Evolutionary conservation across 1,140 invertebrate genomes (phyloP).

Genomic region (Platyscapa corneri): DNA sequence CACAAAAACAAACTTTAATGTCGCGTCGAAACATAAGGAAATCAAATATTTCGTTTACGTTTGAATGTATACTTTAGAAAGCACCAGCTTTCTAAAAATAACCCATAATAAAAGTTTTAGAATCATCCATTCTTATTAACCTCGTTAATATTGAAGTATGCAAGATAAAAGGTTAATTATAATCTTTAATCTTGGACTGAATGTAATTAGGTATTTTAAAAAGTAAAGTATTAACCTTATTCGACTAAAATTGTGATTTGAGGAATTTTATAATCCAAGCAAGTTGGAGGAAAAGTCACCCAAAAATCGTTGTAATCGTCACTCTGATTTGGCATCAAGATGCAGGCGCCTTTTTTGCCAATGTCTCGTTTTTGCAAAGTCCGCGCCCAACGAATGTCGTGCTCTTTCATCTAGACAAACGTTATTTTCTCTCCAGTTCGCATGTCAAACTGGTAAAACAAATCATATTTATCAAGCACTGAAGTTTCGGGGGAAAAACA

Average conservation of each 20-base stretch:
- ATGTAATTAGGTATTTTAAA: no score
- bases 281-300: background rate
- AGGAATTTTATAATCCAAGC: no score
- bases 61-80: no score
- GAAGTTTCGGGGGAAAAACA: background rate
- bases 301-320: background rate
- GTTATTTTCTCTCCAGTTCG: background rate
- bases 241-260: background rate
- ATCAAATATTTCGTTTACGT: no score
- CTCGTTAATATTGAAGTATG: no score
- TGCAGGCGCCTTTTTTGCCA: background rate
- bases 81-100: background rate
- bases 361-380: background rate
- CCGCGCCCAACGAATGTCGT: background rate
- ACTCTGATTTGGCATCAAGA: background rate
- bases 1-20: no score
- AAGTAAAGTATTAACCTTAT: no score
- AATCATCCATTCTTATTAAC: no score
- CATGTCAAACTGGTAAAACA: background rate
- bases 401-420: background rate
- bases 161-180: no score
- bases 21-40: no score
- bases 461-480: background rate
- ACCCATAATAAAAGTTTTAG: no score
- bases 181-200: no score